Percentiles rank a stretch among this genome's conserved stretches.
phyloP scores from a whole-genome alignment of 2,113 vertebrate genomes.

The Anthoscopus minutus region DNA sequence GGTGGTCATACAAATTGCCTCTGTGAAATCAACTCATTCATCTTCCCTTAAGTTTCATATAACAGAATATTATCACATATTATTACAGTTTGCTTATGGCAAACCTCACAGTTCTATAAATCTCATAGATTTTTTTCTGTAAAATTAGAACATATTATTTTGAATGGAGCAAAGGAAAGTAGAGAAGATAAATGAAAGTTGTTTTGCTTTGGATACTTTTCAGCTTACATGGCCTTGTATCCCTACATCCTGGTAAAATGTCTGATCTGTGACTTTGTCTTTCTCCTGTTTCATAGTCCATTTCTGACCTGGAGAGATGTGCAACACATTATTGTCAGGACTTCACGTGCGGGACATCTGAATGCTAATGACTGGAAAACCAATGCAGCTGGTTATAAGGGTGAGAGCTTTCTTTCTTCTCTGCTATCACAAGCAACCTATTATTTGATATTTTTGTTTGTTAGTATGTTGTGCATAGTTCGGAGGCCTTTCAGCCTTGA shows the following conservation, averaged over 20 bases:
- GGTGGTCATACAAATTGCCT: background rate
- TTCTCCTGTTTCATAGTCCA: constrained; percentile 73
- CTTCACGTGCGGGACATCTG: constrained; percentile 93
- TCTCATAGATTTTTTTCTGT: background rate
- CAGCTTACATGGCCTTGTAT: constrained; percentile 26
- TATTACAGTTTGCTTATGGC: background rate
- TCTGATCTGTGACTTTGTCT: constrained; percentile 62
- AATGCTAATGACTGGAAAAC: constrained; percentile 99
- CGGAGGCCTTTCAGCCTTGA: background rate
- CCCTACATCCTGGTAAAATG: constrained; percentile 51
- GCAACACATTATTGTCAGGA: constrained; percentile 98
- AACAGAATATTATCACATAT: background rate
- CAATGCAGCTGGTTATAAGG: constrained; percentile 97
- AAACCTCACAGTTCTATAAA: background rate
- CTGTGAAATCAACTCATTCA: background rate
- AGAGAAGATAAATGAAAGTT: background rate
- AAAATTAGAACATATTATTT: constrained; percentile 12
- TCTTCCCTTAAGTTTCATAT: background rate
- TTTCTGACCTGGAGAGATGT: constrained; percentile 95
- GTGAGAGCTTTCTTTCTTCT: constrained; percentile 75
- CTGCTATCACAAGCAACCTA: constrained; percentile 35
- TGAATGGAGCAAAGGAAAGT: background rate
- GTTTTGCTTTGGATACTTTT: constrained; percentile 39
- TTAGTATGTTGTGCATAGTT: background rate
- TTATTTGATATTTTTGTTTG: constrained; percentile 39